These are phyloP conservation scores for Stichodactyla helianthus DNA, from an alignment of 64 coral and sea anemone genomes.

Conservation along the genomic window DNA sequence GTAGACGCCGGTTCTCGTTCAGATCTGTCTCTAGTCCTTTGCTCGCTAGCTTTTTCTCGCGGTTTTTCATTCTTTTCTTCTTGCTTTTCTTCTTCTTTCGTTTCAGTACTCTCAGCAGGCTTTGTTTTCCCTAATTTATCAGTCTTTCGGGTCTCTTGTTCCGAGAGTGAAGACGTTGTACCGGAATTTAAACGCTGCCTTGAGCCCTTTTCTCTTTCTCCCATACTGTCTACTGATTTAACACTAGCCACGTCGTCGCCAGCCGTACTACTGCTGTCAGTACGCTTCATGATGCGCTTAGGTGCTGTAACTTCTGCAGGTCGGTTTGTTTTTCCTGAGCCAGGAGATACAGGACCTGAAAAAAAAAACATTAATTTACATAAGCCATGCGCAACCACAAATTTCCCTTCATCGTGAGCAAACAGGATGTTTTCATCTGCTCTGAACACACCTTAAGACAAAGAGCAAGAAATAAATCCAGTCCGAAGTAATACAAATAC, in stretches of 20 bases:
- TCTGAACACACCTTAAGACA: no score
- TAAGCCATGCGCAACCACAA: neutral
- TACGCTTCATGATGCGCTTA: slow-evolving; percentile 92
- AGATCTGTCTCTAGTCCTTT: neutral
- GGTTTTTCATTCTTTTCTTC: slow-evolving; percentile 12
- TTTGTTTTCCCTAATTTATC: neutral
- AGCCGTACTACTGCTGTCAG: slow-evolving; percentile 94
- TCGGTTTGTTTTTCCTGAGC: slow-evolving; percentile 12
- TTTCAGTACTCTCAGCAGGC: neutral
- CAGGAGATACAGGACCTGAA: slow-evolving; percentile 74
- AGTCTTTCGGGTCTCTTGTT: neutral
- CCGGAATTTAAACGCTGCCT: neutral
- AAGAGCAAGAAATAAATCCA: no score
- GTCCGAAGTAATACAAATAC: no score
- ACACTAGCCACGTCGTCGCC: slow-evolving; percentile 95
- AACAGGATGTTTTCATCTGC: no score
- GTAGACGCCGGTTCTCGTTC: neutral
- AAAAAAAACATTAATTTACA: neutral
- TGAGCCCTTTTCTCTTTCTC: slow-evolving; percentile 16
- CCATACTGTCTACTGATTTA: slow-evolving; percentile 82
- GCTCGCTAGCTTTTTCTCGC: neutral
- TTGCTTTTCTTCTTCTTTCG: neutral
- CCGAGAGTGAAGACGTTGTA: neutral
- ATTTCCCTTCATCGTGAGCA: no score
- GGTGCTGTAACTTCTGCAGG: slow-evolving; percentile 44